Conservation (phyloP, 2,113 vertebrate genomes). For the Xenopus tropicalis region DNA sequence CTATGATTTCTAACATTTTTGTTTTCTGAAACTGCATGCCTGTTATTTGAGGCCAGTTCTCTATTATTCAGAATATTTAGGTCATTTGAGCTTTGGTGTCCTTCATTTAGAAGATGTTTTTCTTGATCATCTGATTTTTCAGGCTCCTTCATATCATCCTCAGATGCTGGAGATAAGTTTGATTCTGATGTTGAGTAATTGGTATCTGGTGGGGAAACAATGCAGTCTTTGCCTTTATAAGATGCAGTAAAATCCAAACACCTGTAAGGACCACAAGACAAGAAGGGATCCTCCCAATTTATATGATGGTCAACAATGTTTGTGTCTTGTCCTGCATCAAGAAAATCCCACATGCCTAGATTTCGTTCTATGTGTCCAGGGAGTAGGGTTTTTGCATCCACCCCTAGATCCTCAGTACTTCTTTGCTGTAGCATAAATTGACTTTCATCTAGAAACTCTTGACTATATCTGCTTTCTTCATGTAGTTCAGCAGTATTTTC, state of each 20-base stretch:
- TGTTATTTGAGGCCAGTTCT: constrained; percentile 38
- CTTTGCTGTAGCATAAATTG: neutral
- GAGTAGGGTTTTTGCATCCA: constrained; percentile 44
- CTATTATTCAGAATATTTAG: constrained; percentile 20
- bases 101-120: neutral
- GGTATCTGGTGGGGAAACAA: constrained; percentile 69
- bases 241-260: constrained; percentile 56
- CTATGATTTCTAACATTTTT: constrained; percentile 26
- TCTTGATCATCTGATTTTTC: constrained; percentile 49
- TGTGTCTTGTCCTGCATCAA: constrained; percentile 56
- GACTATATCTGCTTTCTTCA: neutral
- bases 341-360: constrained; percentile 55
- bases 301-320: constrained; percentile 52
- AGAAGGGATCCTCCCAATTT: constrained; percentile 66
- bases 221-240: constrained; percentile 56
- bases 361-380: constrained; percentile 5
- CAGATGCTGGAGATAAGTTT: constrained; percentile 63
- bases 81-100: constrained; percentile 10
- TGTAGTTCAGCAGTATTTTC: constrained; percentile 25
- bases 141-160: constrained; percentile 60
- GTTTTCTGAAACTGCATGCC: constrained; percentile 19
- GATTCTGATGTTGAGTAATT: constrained; percentile 76
- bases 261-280: constrained; percentile 64
- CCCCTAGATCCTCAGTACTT: constrained; percentile 49
- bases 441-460: neutral